A percentile compares a stretch with the other conserved stretches of the same genome.
Conservation (phyloP, 2,113 vertebrate genomes). For the Leptodactylus fuscus region DNA sequence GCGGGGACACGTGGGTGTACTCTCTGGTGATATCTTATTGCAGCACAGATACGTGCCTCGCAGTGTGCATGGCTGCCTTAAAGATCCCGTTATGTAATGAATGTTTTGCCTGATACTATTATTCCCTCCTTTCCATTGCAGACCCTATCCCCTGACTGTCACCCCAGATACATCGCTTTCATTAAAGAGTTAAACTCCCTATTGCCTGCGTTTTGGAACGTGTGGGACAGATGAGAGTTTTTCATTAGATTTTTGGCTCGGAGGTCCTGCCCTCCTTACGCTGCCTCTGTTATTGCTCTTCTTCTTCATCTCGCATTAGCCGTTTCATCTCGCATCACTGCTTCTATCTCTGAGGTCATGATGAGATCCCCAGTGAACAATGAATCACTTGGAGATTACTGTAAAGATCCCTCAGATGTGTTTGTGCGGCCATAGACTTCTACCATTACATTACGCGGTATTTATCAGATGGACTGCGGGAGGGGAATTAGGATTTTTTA, state of each 20-base stretch:
- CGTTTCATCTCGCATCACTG: neutral
- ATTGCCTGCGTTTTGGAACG: neutral
- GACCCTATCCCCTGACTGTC: no score
- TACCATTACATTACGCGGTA: neutral
- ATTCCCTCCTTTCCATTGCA: no score
- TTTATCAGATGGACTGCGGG: no score
- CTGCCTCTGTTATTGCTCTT: constrained; percentile 1
- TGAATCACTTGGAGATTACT: constrained; percentile 37
- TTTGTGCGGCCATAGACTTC: neutral
- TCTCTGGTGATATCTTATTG: no score
- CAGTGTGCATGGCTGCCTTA: no score
- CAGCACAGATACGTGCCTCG: no score
- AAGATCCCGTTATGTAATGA: no score
- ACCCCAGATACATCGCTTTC: no score
- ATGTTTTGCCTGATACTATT: no score
- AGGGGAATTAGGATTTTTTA: no score
- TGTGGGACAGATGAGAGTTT: neutral
- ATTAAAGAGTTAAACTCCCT: no score
- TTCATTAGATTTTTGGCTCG: neutral
- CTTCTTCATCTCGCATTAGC: neutral
- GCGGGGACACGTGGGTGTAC: no score
- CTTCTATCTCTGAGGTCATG: constrained; percentile 17
- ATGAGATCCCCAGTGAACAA: neutral
- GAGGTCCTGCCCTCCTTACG: neutral
- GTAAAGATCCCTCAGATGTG: neutral